Conservation (phyloP, 2,113 vertebrate species). For the Prolemur simus region DNA sequence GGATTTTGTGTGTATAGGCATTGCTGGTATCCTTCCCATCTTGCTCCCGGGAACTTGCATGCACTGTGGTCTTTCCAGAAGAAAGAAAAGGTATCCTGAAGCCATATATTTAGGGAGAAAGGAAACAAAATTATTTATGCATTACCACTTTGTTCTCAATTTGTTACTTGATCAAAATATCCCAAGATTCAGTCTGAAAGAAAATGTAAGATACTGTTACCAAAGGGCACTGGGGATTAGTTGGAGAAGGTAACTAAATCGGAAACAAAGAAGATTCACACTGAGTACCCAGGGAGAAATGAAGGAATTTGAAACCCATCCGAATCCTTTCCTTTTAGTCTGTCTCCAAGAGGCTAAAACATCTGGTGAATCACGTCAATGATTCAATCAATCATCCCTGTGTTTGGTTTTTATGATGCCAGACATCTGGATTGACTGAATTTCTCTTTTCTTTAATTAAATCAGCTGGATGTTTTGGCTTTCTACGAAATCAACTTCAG, state of each 20-base stretch:
- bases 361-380: constrained; percentile 74
- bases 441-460: constrained; percentile 69
- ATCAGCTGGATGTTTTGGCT: constrained; percentile 63
- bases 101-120: neutral
- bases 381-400: constrained; percentile 62
- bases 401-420: constrained; percentile 66
- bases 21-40: constrained; percentile 23
- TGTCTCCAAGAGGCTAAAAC: constrained; percentile 69
- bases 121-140: neutral
- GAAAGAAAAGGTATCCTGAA: neutral
- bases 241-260: constrained; percentile 25
- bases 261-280: constrained; percentile 49
- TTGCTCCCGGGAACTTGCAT: neutral
- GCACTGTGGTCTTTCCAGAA: neutral
- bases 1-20: constrained; percentile 34
- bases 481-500: constrained; percentile 38
- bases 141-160: constrained; percentile 19
- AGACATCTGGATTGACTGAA: constrained; percentile 73
- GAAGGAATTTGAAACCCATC: constrained; percentile 61
- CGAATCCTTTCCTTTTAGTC: constrained; percentile 58
- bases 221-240: neutral
- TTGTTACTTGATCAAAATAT: constrained; percentile 3
- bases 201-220: constrained; percentile 25
- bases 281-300: constrained; percentile 11
- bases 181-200: constrained; percentile 21